Evolutionary conservation across 2,797 vertebrate species (phyloP).

Genomic region (Sebastes cheni): DNA sequence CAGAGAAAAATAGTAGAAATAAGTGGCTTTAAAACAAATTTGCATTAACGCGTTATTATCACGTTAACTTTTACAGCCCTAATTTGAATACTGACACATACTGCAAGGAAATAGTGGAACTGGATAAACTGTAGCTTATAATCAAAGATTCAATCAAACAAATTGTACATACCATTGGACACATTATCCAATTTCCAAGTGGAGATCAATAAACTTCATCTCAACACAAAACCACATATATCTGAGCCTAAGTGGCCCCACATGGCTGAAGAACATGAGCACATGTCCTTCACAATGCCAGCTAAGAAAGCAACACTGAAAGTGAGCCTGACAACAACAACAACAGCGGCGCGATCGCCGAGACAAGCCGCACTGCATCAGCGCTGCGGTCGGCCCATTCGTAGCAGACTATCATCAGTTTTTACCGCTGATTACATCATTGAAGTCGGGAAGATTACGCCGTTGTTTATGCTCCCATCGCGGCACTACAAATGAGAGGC

Average conservation of each 20-base stretch:
- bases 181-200: slow-evolving; percentile 32
- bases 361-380: slow-evolving; percentile 40
- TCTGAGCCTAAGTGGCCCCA: slow-evolving; percentile 14
- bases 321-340: slow-evolving; percentile 7
- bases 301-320: slow-evolving; percentile 8
- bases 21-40: no score
- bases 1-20: no score
- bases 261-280: not conserved
- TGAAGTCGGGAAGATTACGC: slow-evolving; percentile 67
- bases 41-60: no score
- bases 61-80: no score
- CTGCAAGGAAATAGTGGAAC: not conserved
- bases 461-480: slow-evolving; percentile 67
- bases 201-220: slow-evolving; percentile 39
- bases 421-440: slow-evolving; percentile 79
- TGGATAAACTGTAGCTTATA: not conserved
- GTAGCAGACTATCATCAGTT: slow-evolving; percentile 49
- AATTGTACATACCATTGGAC: not conserved
- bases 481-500: slow-evolving; percentile 69
- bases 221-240: slow-evolving; percentile 25
- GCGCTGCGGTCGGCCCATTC: slow-evolving; percentile 36
- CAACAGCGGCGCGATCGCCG: not conserved
- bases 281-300: slow-evolving; percentile 14
- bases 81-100: not conserved
- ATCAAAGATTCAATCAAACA: not conserved